Evolutionary conservation across 2,888 invertebrate genomes (phyloP).

Genomic region (Cheilosia vulpina): DNA sequence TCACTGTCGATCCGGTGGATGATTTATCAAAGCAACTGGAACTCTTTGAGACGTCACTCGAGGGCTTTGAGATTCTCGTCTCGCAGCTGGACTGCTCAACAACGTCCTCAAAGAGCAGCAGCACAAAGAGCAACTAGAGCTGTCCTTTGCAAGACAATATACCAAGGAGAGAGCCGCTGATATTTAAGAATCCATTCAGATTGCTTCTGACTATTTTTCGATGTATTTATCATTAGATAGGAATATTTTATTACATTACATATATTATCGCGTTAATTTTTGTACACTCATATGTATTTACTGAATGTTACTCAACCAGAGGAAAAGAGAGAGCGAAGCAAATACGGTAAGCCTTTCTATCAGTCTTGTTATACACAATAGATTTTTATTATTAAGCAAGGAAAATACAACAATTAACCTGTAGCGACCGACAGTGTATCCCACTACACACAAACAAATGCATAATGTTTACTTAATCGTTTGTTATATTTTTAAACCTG

Average conservation of each 20-base stretch:
- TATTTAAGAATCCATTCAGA: constrained; percentile 62
- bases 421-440: constrained; percentile 9
- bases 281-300: constrained; percentile 57
- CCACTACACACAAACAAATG: constrained; percentile 11
- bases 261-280: constrained; percentile 64
- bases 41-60: constrained; percentile 83
- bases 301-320: constrained; percentile 52
- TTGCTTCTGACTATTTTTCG: constrained; percentile 73
- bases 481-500: constrained; percentile 52
- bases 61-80: constrained; percentile 83
- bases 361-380: constrained; percentile 40
- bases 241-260: constrained; percentile 54
- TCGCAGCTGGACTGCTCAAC: constrained; percentile 81
- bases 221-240: constrained; percentile 75
- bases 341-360: not conserved
- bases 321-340: constrained; percentile 5
- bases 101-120: constrained; percentile 81
- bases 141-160: constrained; percentile 5
- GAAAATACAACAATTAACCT: constrained; percentile 19
- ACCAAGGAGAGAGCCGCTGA: constrained; percentile 70
- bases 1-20: constrained; percentile 77
- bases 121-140: constrained; percentile 76
- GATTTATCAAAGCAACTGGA: constrained; percentile 83
- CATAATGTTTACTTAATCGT: constrained; percentile 61
- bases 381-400: constrained; percentile 16